A percentile compares a stretch with the other conserved stretches of the same genome.
Evolutionary conservation across 2,797 vertebrate genomes (phyloP).

Genomic region (Epinephelus malabaricus): DNA sequence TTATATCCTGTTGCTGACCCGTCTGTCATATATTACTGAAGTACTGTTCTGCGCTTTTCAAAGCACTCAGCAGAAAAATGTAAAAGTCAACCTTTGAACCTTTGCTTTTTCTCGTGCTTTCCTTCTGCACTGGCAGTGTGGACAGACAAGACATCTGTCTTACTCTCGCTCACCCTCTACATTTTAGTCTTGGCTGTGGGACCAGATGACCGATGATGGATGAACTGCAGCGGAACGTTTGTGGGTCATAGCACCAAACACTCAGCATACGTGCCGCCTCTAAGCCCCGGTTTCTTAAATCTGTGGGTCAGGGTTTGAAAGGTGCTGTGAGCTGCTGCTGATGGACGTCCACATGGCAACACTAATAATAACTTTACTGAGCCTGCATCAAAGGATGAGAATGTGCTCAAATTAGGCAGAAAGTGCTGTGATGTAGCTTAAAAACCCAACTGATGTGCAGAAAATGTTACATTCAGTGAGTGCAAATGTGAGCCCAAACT

Average conservation of each 20-base stretch:
- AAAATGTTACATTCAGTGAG: background rate
- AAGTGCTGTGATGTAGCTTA: slow-evolving; percentile 5
- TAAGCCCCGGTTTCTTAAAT: slow-evolving; percentile 29
- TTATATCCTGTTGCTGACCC: slow-evolving; percentile 17
- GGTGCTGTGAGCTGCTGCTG: slow-evolving; percentile 22
- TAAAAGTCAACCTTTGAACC: slow-evolving; percentile 15
- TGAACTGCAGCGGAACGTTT: slow-evolving; percentile 41
- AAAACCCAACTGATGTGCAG: slow-evolving; percentile 5
- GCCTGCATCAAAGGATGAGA: background rate
- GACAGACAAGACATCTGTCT: slow-evolving; percentile 16
- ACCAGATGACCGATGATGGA: slow-evolving; percentile 42
- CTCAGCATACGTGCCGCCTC: background rate
- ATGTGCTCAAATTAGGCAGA: slow-evolving; percentile 25
- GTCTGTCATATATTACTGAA: slow-evolving; percentile 5
- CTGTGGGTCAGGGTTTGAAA: slow-evolving; percentile 34
- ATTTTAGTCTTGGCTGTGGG: slow-evolving; percentile 23
- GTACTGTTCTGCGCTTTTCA: slow-evolving; percentile 33
- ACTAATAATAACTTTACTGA: slow-evolving; percentile 29
- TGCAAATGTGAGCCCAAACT: slow-evolving; percentile 9
- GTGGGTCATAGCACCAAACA: slow-evolving; percentile 39
- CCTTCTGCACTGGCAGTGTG: slow-evolving; percentile 1
- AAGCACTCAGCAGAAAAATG: slow-evolving; percentile 21
- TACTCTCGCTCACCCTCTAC: slow-evolving; percentile 2
- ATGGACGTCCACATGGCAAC: slow-evolving; percentile 32
- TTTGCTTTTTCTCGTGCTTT: slow-evolving; percentile 6